Conservation (phyloP, 2,113 vertebrate species). For the Protobothrops flavoviridis region DNA sequence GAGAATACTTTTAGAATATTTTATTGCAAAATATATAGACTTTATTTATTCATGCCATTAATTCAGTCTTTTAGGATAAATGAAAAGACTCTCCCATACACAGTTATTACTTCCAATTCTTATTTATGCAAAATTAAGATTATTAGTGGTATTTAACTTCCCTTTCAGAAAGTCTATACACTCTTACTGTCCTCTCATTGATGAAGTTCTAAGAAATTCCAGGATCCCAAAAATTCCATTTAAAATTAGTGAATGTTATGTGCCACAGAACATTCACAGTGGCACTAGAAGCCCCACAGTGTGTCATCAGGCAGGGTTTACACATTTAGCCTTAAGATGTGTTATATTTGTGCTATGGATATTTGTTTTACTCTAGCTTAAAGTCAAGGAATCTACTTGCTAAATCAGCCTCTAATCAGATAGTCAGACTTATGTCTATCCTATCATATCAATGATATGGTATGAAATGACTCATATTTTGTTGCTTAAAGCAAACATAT, state of each 20-base stretch:
- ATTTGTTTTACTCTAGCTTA: background rate
- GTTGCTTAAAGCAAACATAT: background rate
- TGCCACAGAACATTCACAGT: background rate
- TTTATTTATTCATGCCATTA: background rate
- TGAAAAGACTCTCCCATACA: background rate
- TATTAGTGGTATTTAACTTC: background rate
- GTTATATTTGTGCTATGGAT: background rate
- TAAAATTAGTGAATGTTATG: background rate
- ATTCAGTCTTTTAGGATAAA: background rate
- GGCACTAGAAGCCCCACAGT: background rate
- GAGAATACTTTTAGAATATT: background rate
- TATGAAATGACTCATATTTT: background rate
- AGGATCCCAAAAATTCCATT: background rate
- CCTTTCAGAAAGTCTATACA: background rate
- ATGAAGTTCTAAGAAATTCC: background rate
- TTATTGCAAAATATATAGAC: background rate
- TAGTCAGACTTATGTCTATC: background rate
- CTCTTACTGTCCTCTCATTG: background rate
- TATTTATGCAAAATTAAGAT: background rate
- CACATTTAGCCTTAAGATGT: background rate
- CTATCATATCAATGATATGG: background rate
- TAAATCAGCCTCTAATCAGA: background rate
- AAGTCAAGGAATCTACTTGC: background rate
- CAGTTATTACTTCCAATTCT: background rate
- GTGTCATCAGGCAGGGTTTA: background rate